Conservation (phyloP, 2,113 vertebrate species). For the Nothoprocta pentlandii region DNA sequence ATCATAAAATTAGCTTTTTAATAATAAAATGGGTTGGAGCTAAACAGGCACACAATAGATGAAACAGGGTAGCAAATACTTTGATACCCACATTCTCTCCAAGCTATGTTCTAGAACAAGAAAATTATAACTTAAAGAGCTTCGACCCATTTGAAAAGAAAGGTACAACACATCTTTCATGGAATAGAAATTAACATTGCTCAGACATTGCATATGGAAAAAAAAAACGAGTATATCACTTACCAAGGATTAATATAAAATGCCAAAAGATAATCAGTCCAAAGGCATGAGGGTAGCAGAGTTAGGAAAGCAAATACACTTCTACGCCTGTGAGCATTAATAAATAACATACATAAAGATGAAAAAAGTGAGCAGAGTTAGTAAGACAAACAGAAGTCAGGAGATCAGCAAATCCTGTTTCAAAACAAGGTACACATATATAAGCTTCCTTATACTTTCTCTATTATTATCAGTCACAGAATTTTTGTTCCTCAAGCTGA, state of each 20-base stretch:
- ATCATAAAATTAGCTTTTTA: not conserved
- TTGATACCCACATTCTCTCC: conserved; percentile 64
- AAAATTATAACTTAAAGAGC: not conserved
- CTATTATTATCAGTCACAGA: not conserved
- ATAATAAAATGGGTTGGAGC: conserved; percentile 22
- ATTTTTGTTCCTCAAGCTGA: not conserved
- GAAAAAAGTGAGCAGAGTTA: conserved; percentile 81
- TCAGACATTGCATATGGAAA: conserved; percentile 58
- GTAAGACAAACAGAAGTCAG: conserved; percentile 77
- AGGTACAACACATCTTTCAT: not conserved
- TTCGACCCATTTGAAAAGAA: conserved; percentile 19
- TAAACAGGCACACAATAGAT: conserved; percentile 10
- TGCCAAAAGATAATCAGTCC: conserved; percentile 99
- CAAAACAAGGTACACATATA: conserved; percentile 34
- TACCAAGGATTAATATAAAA: conserved; percentile 99
- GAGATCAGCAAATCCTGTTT: conserved; percentile 63
- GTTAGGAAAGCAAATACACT: conserved; percentile 99
- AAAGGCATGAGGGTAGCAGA: conserved; percentile 99
- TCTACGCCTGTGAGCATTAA: conserved; percentile 96
- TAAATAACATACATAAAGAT: conserved; percentile 87
- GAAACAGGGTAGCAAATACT: conserved; percentile 62
- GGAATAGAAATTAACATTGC: conserved; percentile 47
- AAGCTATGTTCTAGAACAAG: not conserved
- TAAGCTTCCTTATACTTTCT: conserved; percentile 15
- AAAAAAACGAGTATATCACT: conserved; percentile 82